These are phyloP conservation scores for Biston stratarius DNA, from an alignment of 2,888 invertebrate genomes.

Conservation along the genomic window DNA sequence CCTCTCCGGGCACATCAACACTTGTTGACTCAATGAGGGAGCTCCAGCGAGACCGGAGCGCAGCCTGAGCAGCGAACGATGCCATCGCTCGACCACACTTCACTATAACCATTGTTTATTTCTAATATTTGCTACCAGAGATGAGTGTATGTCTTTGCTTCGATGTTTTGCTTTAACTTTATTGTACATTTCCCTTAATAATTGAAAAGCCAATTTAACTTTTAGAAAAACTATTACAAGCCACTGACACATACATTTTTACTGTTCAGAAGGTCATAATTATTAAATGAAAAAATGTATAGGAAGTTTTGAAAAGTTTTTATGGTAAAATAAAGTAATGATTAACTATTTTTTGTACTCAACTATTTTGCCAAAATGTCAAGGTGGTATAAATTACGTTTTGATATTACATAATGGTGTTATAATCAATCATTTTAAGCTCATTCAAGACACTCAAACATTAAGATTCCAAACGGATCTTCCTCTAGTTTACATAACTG, in stretches of 20 bases:
- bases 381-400: neutral
- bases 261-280: no score
- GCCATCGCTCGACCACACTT: slow-evolving; percentile 84
- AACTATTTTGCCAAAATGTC: neutral
- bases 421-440: slow-evolving; percentile 12
- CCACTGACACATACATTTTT: no score
- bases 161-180: neutral
- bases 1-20: slow-evolving; percentile 88
- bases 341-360: no score
- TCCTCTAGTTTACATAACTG: slow-evolving; percentile 24
- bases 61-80: slow-evolving; percentile 90
- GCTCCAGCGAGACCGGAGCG: slow-evolving; percentile 90
- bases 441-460: no score
- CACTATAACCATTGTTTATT: slow-evolving; percentile 70
- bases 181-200: no score
- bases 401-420: neutral
- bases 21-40: slow-evolving; percentile 90
- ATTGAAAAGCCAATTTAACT: no score
- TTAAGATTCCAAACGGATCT: slow-evolving; percentile 1
- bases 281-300: no score
- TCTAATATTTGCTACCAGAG: neutral
- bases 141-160: neutral
- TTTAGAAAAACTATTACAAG: no score
- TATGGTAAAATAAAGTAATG: no score
- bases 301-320: no score